phyloP scores from a whole-genome alignment of 2,113 vertebrate species.

The Paracanthobrama guichenoti region DNA sequence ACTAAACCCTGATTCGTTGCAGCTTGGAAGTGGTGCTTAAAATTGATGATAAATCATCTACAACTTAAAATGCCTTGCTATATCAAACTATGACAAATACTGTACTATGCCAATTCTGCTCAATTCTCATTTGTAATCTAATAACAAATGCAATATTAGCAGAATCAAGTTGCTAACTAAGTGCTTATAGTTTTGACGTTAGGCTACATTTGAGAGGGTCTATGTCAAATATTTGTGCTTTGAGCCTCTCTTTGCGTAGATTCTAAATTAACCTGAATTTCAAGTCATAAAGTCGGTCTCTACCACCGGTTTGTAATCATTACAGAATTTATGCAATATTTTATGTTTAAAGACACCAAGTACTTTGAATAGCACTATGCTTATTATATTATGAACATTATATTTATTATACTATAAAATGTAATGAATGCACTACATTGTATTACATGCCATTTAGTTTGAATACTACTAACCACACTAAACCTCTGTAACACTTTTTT shows the following conservation, averaged over 20 bases:
- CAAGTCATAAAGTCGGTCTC: not conserved
- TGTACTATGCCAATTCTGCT: not conserved
- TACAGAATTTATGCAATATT: not conserved
- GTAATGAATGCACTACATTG: not conserved
- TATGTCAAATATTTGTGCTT: not conserved
- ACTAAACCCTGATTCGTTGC: not conserved
- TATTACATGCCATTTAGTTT: not conserved
- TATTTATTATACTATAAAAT: constrained; percentile 1
- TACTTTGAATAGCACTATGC: not conserved
- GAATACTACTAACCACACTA: constrained; percentile 14
- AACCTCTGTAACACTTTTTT: not conserved
- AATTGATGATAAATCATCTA: not conserved
- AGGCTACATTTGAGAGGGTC: not conserved
- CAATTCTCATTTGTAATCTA: not conserved
- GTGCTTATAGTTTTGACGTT: not conserved
- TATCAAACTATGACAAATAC: not conserved
- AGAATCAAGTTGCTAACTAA: not conserved
- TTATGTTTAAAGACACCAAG: not conserved
- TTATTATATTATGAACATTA: not conserved
- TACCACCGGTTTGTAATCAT: not conserved
- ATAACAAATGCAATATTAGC: not conserved
- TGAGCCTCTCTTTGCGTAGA: not conserved
- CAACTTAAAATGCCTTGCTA: not conserved
- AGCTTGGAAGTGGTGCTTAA: not conserved
- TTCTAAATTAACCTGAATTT: constrained; percentile 1